Base-by-base conservation (phyloP, 2,888 invertebrate genomes). In the Xestoiulus laeticollis region DNA sequence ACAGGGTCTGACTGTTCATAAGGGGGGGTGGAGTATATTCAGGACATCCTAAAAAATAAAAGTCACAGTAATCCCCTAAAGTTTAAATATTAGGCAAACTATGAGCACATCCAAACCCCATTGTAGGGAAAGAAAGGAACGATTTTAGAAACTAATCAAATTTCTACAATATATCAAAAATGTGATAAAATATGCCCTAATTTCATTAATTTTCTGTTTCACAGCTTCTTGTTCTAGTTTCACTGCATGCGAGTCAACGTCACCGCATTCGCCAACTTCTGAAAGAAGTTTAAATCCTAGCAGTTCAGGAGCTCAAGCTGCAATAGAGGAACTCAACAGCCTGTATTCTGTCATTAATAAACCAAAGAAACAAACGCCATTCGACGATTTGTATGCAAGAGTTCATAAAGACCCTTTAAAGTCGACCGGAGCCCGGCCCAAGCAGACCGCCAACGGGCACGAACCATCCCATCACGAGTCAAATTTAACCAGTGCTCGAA, bases 161-260 rank as follows among this genome's bases (percentile, higher is more conserved):
- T n/a, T n/a, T n/a, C n/a, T n/a, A n/a, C n/a, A n/a, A n/a, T n/a
- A n/a, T n/a, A n/a, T n/a, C n/a, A n/a, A n/a, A n/a, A n/a, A n/a
- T n/a, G n/a, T n/a, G n/a, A n/a, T n/a, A n/a, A n/a, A n/a, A n/a
- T n/a, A n/a, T n/a, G n/a, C n/a, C n/a, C n/a, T 33, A 78, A 87
- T 78, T 8, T 26, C 6, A n/a, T 10, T n/a, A n/a, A n/a, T 26
- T 86, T 53, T 86, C 32, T 26, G 10, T 78, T 14, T 68, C 2
- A 59, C 12, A 87, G 87, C 87, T 38, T 87, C 87, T 10, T 87
- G 33, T 22, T 87, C 87, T 16, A 83, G 87, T 43, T 84, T 82
- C 44, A 68, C 68, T 8, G 68, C 68, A 16, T 84, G 87, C 30
- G 87, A 87, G n/a, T n/a, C 82, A n/a, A 22, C 32, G 19, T 86